Percentiles rank a stretch among this genome's conserved stretches.
Conservation (phyloP, 2,888 invertebrate genomes). For the Clivina fossor region DNA sequence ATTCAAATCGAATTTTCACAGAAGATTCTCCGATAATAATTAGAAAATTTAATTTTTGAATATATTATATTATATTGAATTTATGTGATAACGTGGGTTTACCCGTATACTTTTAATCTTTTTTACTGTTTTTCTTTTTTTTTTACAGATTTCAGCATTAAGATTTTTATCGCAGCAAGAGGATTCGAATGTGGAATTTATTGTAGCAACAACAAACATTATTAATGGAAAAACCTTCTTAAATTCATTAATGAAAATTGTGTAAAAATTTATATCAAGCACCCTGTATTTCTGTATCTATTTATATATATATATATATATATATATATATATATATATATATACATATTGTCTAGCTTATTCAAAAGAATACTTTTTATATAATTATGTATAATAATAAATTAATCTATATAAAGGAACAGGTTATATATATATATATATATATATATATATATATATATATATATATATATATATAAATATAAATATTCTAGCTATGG, state of each 20-base stretch:
- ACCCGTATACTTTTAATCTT: not conserved
- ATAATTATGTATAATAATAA: not conserved
- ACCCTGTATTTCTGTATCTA: not conserved
- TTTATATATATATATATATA: not conserved
- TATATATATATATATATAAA: too few species aligned
- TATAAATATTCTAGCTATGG: too few species aligned
- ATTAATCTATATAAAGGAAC: not conserved
- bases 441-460: too few species aligned
- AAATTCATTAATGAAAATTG: constrained; percentile 67
- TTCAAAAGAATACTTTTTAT: not conserved
- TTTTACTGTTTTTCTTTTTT: not conserved
- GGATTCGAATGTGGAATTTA: constrained; percentile 83
- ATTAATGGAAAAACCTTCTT: constrained; percentile 88
- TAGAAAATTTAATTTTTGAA: too few species aligned
- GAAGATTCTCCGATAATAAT: too few species aligned
- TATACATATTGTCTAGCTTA: too few species aligned
- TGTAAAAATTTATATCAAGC: constrained; percentile 13
- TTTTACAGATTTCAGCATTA: constrained; percentile 66
- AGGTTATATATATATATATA: not conserved
- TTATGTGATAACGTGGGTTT: too few species aligned
- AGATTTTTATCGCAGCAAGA: constrained; percentile 75
- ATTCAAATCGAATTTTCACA: too few species aligned
- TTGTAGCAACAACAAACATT: constrained; percentile 88
- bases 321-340: too few species aligned
- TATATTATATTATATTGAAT: too few species aligned